Percentiles rank a stretch among this genome's conserved stretches.
These are phyloP conservation scores for Agrotis clavis DNA, from an alignment of 2,888 invertebrate genomes.

Conservation along the genomic window DNA sequence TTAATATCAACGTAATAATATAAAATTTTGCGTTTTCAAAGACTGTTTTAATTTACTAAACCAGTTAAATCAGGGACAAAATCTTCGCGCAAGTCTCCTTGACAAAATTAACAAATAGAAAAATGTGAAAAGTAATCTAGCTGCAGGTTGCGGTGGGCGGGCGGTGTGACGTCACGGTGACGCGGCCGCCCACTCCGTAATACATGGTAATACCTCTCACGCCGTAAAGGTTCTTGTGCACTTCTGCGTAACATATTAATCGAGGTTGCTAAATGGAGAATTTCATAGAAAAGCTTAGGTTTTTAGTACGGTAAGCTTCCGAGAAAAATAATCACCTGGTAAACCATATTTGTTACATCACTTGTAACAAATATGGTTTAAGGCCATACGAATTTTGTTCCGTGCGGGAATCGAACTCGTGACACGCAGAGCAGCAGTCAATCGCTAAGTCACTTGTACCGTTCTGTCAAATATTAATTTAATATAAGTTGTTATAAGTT, in stretches of 20 bases:
- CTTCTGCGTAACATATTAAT: conserved; percentile 4
- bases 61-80: conserved; percentile 34
- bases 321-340: no score
- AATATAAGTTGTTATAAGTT: no score
- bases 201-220: conserved; percentile 44
- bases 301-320: neutral
- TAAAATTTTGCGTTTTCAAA: neutral
- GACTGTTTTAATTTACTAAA: conserved; percentile 10
- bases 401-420: no score
- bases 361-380: no score
- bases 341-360: no score
- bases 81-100: conserved; percentile 8
- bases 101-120: conserved; percentile 57
- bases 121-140: conserved; percentile 66
- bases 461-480: no score
- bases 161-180: conserved; percentile 67
- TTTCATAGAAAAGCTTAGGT: neutral
- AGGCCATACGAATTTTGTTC: no score
- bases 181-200: conserved; percentile 56
- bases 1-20: no score
- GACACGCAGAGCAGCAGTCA: no score
- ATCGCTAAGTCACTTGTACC: no score
- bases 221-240: conserved; percentile 28
- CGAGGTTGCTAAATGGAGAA: neutral
- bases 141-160: conserved; percentile 67